Conservation (phyloP, 2,797 vertebrate genomes). For the Echeneis naucrates region DNA sequence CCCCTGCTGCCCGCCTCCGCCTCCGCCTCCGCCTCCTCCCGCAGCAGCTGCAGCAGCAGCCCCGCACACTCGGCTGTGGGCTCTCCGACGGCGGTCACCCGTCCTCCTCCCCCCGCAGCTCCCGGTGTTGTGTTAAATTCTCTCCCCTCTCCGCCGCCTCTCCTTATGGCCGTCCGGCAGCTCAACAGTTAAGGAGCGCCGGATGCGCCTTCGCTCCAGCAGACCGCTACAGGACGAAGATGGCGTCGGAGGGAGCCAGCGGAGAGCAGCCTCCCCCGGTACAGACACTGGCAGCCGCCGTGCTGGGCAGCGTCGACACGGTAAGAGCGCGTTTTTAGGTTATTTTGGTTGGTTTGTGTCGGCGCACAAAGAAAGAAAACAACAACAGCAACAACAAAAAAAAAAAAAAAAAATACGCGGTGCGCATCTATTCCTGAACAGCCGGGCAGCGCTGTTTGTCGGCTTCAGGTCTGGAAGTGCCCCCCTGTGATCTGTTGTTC, state of each 20-base stretch:
- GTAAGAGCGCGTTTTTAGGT: no score
- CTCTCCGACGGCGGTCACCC: conserved; percentile 32
- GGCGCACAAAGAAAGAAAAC: no score
- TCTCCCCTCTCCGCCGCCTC: conserved; percentile 8
- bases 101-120: neutral
- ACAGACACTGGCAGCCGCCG: conserved; percentile 83
- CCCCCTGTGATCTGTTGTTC: conserved; percentile 49
- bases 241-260: conserved; percentile 95
- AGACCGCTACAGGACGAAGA: conserved; percentile 91
- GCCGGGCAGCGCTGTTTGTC: no score
- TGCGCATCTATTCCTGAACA: conserved; percentile 66
- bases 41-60: conserved; percentile 6
- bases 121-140: conserved; percentile 19
- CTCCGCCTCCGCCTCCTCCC: conserved; percentile 5
- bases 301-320: conserved; percentile 83
- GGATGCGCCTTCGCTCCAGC: conserved; percentile 80
- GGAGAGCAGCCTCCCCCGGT: conserved; percentile 89
- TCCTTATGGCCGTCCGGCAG: conserved; percentile 65
- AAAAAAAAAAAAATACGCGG: no score
- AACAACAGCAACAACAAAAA: no score
- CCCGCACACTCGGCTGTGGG: conserved; percentile 30
- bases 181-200: conserved; percentile 81
- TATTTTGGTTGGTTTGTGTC: no score
- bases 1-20: neutral
- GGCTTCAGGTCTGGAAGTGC: no score